Percentiles rank a stretch among this genome's conserved stretches.
Evolutionary conservation across 2,888 invertebrate species (phyloP).

Genomic region (Abrostola triplasia): DNA sequence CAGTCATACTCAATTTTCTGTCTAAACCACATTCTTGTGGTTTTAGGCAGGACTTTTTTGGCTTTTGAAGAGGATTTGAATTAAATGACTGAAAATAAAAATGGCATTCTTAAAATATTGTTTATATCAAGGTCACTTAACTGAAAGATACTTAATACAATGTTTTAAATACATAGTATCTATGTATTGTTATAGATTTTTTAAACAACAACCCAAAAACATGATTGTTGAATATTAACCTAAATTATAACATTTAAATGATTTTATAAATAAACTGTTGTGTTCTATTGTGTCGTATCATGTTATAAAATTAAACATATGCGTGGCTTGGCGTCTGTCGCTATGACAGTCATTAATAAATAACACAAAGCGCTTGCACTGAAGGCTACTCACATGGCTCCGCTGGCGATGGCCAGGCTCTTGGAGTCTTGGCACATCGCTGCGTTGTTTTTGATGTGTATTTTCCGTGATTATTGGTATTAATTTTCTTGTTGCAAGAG

Average conservation of each 20-base stretch:
- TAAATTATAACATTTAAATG: slow-evolving; percentile 18
- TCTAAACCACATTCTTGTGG: slow-evolving; percentile 73
- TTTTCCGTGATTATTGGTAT: slow-evolving; percentile 90
- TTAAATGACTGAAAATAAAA: slow-evolving; percentile 80
- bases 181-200: background rate
- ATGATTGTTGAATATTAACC: slow-evolving; percentile 1
- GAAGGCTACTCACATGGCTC: slow-evolving; percentile 85
- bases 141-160: background rate
- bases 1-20: slow-evolving; percentile 80
- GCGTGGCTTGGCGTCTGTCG: slow-evolving; percentile 59
- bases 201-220: no score
- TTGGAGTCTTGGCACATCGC: slow-evolving; percentile 81
- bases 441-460: slow-evolving; percentile 81
- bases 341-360: slow-evolving; percentile 59
- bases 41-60: slow-evolving; percentile 79
- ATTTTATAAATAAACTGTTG: slow-evolving; percentile 18
- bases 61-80: slow-evolving; percentile 76
- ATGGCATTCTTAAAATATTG: slow-evolving; percentile 20
- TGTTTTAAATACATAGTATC: background rate
- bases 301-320: slow-evolving; percentile 31
- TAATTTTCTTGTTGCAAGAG: slow-evolving; percentile 84
- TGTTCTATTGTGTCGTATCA: slow-evolving; percentile 7
- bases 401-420: slow-evolving; percentile 87
- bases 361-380: slow-evolving; percentile 13
- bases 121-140: slow-evolving; percentile 7